Percentiles rank a stretch among this genome's conserved stretches.
Evolutionary conservation across 37 sponge, comb jelly and placozoan genomes (phyloP).

Genomic region (Crambe crambe): DNA sequence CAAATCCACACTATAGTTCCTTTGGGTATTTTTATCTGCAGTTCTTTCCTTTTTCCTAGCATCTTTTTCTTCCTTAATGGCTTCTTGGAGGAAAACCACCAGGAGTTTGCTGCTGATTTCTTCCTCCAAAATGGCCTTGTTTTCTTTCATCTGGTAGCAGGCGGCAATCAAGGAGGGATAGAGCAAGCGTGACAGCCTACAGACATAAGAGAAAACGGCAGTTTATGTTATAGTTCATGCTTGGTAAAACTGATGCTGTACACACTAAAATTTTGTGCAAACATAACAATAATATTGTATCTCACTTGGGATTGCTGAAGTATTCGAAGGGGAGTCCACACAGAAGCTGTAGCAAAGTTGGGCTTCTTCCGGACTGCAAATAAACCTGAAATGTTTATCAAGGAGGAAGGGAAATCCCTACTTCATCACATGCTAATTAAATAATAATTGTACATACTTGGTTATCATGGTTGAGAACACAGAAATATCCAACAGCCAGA

Average conservation of each 20-base stretch:
- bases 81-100: constrained; percentile 36
- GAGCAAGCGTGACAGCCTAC: constrained; percentile 62
- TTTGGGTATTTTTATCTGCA: not conserved
- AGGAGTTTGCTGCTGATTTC: constrained; percentile 81
- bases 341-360: constrained; percentile 85
- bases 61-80: not conserved
- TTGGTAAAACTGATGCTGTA: not conserved
- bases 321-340: constrained; percentile 90
- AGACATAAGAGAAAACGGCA: not conserved
- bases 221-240: not conserved
- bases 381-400: constrained; percentile 45
- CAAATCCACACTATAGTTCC: not conserved
- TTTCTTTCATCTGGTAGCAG: constrained; percentile 63
- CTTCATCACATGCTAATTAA: no score
- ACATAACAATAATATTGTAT: not conserved
- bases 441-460: no score
- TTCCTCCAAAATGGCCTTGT: constrained; percentile 66
- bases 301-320: constrained; percentile 83
- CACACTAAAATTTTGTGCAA: not conserved
- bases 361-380: constrained; percentile 85
- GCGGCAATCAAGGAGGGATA: constrained; percentile 86
- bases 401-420: not conserved
- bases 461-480: constrained; percentile 76
- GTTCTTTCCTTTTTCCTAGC: not conserved
- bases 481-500: constrained; percentile 83